These are phyloP conservation scores for Merluccius polli DNA, from an alignment of 2,797 vertebrate genomes.

Conservation along the genomic window DNA sequence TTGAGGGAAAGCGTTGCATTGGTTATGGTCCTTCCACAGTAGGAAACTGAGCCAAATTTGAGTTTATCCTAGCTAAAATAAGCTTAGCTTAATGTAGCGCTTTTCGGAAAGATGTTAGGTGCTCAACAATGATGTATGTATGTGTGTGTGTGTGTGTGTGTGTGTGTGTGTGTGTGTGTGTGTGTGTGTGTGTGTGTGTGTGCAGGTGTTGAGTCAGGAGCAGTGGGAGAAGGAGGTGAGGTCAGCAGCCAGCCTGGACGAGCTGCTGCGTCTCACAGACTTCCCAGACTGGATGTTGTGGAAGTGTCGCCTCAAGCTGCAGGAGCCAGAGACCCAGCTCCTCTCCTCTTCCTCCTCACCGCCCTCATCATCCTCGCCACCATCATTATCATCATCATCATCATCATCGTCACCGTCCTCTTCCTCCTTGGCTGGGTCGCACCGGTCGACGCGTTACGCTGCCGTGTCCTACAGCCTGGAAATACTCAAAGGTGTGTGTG, in stretches of 20 bases:
- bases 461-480: constrained; percentile 88
- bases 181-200: constrained; percentile 3
- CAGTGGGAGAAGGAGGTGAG: constrained; percentile 82
- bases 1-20: no score
- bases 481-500: constrained; percentile 82
- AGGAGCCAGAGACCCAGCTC: constrained; percentile 60
- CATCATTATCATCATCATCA: constrained; percentile 49
- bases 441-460: constrained; percentile 91
- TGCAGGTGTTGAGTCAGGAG: constrained; percentile 59
- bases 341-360: constrained; percentile 42
- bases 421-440: constrained; percentile 74
- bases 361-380: constrained; percentile 20
- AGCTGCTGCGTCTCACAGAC: constrained; percentile 85
- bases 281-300: constrained; percentile 94
- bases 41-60: no score
- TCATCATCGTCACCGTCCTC: constrained; percentile 22
- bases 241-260: constrained; percentile 87
- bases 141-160: constrained; percentile 3
- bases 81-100: no score
- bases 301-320: constrained; percentile 87
- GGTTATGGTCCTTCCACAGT: no score
- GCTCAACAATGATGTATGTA: no score
- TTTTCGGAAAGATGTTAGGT: no score
- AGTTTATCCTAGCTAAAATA: no score
- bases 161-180: not conserved